Percentiles rank a stretch among this genome's conserved stretches.
These are phyloP conservation scores for Caenorhabditis parvicauda DNA, from an alignment of 2,888 invertebrate genomes.

Conservation along the genomic window DNA sequence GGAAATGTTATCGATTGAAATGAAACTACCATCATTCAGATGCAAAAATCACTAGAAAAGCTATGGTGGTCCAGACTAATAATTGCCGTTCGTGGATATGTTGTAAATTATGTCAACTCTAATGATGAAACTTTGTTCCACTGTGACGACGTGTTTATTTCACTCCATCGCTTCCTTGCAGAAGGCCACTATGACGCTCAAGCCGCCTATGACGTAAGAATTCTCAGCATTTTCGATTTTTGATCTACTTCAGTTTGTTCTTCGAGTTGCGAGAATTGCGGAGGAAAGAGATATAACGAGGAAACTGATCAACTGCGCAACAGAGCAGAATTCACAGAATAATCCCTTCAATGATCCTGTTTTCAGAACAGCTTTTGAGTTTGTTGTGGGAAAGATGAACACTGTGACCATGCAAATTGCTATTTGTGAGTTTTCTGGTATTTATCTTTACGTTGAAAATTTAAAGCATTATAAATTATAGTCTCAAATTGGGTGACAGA, in stretches of 20 bases:
- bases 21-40: slow-evolving; percentile 18
- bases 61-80: slow-evolving; percentile 59
- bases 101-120: slow-evolving; percentile 46
- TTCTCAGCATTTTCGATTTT: no score
- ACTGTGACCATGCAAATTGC: slow-evolving; percentile 4
- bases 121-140: slow-evolving; percentile 49
- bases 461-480: background rate
- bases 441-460: background rate
- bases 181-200: slow-evolving; percentile 27
- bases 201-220: slow-evolving; percentile 27
- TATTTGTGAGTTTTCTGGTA: background rate
- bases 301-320: slow-evolving; percentile 15
- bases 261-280: slow-evolving; percentile 14
- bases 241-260: slow-evolving; percentile 26
- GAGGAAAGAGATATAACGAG: slow-evolving; percentile 3
- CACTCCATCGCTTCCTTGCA: slow-evolving; percentile 46
- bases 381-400: slow-evolving; percentile 18
- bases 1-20: background rate
- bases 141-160: slow-evolving; percentile 53
- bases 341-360: slow-evolving; percentile 4
- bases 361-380: slow-evolving; percentile 1
- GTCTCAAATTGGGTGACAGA: background rate
- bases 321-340: background rate
- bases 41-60: slow-evolving; percentile 34
- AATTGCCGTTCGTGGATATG: slow-evolving; percentile 55